Percentiles rank a stretch among this genome's conserved stretches.
Conservation (phyloP, 2,888 invertebrate species). For the Drosophila antonietae region DNA sequence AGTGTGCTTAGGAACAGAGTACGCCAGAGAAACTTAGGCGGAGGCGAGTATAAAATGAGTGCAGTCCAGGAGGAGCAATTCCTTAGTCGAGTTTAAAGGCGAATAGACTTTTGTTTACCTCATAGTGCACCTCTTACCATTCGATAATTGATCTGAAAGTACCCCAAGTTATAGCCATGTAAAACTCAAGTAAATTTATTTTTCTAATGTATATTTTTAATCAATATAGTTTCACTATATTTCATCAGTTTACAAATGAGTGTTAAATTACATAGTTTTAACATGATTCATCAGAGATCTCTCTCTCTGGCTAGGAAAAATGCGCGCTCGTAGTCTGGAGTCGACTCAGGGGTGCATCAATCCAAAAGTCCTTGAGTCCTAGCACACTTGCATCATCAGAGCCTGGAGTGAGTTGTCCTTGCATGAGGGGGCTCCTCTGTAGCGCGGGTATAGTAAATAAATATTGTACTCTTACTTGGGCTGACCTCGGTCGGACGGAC, state of each 20-base stretch:
- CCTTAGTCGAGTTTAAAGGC: too few species aligned
- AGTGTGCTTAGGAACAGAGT: too few species aligned
- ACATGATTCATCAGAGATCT: not conserved
- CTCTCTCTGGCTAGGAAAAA: not conserved
- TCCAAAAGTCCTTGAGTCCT: not conserved
- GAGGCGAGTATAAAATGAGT: not conserved
- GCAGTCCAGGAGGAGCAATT: not conserved
- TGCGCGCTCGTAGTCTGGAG: not conserved
- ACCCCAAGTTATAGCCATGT: not conserved
- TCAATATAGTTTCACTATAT: constrained; percentile 3
- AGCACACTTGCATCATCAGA: not conserved
- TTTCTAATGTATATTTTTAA: not conserved
- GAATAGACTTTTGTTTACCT: too few species aligned
- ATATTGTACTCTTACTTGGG: not conserved
- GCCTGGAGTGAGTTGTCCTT: not conserved
- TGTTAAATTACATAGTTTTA: not conserved
- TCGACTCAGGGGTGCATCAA: not conserved
- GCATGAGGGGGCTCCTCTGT: not conserved
- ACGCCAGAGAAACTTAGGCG: not conserved
- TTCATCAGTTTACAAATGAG: not conserved
- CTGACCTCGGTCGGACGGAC: not conserved
- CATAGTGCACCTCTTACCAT: not conserved
- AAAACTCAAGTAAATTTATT: not conserved
- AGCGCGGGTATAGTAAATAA: not conserved
- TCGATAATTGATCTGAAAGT: not conserved